phyloP scores from a whole-genome alignment of 2,113 vertebrate species.

The Mesocricetus auratus region DNA sequence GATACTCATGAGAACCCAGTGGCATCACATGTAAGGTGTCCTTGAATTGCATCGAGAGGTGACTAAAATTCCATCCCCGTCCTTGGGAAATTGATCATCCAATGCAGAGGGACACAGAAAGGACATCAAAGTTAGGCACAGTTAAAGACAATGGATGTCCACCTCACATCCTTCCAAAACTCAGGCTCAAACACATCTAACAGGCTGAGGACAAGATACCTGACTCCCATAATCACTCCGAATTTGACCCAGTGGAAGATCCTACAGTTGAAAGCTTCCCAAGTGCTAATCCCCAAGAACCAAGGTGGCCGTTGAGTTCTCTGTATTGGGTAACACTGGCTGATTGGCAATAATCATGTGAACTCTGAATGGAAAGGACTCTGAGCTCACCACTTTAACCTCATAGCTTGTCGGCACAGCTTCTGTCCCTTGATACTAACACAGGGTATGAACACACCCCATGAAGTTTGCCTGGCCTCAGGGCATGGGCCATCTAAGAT shows the following conservation, averaged over 20 bases:
- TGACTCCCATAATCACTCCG: too few relatives aligned
- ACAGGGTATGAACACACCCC: neutral
- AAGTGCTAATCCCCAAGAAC: too few relatives aligned
- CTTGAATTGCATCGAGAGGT: neutral
- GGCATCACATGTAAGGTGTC: rapidly evolving
- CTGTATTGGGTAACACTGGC: neutral
- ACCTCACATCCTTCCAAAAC: neutral
- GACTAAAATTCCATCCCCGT: rapidly evolving
- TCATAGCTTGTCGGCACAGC: too few relatives aligned
- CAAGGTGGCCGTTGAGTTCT: too few relatives aligned
- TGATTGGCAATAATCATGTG: neutral
- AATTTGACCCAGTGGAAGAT: neutral
- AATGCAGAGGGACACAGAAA: rapidly evolving
- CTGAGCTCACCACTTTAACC: neutral
- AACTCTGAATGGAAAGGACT: rapidly evolving
- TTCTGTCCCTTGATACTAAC: rapidly evolving
- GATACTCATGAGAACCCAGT: neutral
- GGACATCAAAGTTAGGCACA: rapidly evolving
- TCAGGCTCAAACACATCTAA: neutral
- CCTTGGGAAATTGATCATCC: rapidly evolving
- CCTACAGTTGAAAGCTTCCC: neutral
- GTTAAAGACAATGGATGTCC: rapidly evolving
- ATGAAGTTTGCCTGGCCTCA: neutral
- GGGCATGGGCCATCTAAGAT: too few relatives aligned
- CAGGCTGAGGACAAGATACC: rapidly evolving